A percentile compares a stretch with the other conserved stretches of the same genome.
phyloP scores from a whole-genome alignment of 1,140 invertebrate genomes.

The Pogonognathellus flavescens region DNA sequence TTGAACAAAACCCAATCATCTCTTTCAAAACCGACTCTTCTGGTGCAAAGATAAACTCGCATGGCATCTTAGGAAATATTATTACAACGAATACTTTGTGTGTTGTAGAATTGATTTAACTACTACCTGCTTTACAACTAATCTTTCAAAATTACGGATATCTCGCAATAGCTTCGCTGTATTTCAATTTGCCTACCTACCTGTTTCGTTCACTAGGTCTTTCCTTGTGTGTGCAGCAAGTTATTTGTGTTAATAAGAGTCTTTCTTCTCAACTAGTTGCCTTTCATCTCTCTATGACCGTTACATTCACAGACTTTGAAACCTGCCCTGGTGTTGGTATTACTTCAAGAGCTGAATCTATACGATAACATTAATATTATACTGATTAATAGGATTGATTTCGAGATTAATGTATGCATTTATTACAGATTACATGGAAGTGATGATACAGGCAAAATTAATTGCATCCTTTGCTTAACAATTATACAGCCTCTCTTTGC shows the following conservation, averaged over 20 bases:
- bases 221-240: too few species aligned
- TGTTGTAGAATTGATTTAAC: background rate
- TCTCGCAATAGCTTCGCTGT: background rate
- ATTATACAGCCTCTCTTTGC: constrained; percentile 23
- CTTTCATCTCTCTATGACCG: background rate
- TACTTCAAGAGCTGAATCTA: background rate
- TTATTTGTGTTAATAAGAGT: background rate
- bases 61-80: constrained; percentile 2
- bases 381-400: constrained; percentile 33
- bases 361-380: background rate
- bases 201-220: background rate
- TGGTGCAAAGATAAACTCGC: constrained; percentile 3
- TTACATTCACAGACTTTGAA: background rate
- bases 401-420: constrained; percentile 27
- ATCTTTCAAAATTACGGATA: background rate
- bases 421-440: constrained; percentile 27
- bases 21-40: background rate
- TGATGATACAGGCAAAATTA: constrained; percentile 35
- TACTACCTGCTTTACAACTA: constrained; percentile 5
- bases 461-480: constrained; percentile 7
- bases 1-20: constrained; percentile 18
- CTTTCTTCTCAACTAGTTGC: background rate
- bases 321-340: too few species aligned
- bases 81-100: background rate
- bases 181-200: constrained; percentile 18